phyloP scores from a whole-genome alignment of 2,888 invertebrate species.

The Acrobasis consociella region DNA sequence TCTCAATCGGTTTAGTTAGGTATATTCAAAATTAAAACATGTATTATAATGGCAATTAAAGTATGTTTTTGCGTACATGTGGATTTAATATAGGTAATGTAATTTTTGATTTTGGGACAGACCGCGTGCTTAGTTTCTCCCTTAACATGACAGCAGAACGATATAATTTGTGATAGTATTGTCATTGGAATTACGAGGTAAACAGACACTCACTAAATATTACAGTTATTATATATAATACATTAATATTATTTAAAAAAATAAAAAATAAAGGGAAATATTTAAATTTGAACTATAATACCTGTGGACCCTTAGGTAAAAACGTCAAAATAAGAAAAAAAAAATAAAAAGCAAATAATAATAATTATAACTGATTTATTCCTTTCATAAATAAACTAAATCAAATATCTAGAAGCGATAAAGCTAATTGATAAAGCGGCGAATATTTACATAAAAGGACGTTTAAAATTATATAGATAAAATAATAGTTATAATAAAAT shows the following conservation, averaged over 20 bases:
- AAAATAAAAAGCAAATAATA: constrained; percentile 54
- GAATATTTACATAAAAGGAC: constrained; percentile 70
- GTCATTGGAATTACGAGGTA: constrained; percentile 65
- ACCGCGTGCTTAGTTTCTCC: constrained; percentile 9
- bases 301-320: constrained; percentile 54
- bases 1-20: too few relatives aligned
- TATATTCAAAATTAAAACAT: too few relatives aligned
- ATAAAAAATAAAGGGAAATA: constrained; percentile 14
- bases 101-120: constrained; percentile 23
- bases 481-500: constrained; percentile 65
- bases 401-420: constrained; percentile 71
- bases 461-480: constrained; percentile 58
- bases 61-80: too few relatives aligned
- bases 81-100: too few relatives aligned
- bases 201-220: constrained; percentile 40
- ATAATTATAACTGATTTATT: constrained; percentile 73
- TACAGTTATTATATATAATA: neutral
- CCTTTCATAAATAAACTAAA: constrained; percentile 78
- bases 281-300: constrained; percentile 31
- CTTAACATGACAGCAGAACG: constrained; percentile 30
- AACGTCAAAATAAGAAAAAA: constrained; percentile 41
- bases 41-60: too few relatives aligned
- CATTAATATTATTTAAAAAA: neutral
- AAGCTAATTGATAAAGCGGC: constrained; percentile 68
- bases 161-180: constrained; percentile 54